A percentile compares a stretch with the other conserved stretches of the same genome.
phyloP scores from a whole-genome alignment of 2,797 vertebrate genomes.

The Cheracebus regulus region DNA sequence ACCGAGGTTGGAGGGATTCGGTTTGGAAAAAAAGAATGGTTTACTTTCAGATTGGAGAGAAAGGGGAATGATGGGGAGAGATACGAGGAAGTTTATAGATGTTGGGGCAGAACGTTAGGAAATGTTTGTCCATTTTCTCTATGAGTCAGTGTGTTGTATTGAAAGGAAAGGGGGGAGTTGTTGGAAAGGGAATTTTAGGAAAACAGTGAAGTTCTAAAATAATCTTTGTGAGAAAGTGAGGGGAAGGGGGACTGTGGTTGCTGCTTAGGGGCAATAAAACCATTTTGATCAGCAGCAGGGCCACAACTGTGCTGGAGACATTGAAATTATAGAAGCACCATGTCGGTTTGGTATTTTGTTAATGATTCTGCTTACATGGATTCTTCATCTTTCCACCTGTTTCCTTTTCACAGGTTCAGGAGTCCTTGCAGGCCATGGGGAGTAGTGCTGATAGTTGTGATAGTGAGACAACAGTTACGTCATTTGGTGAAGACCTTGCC shows the following conservation, averaged over 20 bases:
- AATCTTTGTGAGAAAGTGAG: not conserved
- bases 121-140: not conserved
- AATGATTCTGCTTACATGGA: not conserved
- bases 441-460: constrained; percentile 97
- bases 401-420: constrained; percentile 88
- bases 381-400: not conserved
- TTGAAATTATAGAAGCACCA: rapidly evolving
- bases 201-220: not conserved
- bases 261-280: not conserved
- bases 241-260: not conserved
- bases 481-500: constrained; percentile 87
- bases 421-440: constrained; percentile 89
- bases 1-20: not conserved
- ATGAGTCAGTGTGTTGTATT: not conserved
- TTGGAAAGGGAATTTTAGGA: not conserved
- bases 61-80: not conserved
- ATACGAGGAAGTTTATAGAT: not conserved
- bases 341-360: not conserved
- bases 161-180: not conserved
- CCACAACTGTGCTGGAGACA: not conserved
- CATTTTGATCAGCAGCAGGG: not conserved
- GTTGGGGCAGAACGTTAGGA: not conserved
- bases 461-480: constrained; percentile 96
- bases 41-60: not conserved
- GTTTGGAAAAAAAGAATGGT: not conserved